Evolutionary conservation across 2,797 vertebrate species (phyloP), one percentile per base, ranked within the genome.

Genomic region (Hippopotamyrus pictus): DNA sequence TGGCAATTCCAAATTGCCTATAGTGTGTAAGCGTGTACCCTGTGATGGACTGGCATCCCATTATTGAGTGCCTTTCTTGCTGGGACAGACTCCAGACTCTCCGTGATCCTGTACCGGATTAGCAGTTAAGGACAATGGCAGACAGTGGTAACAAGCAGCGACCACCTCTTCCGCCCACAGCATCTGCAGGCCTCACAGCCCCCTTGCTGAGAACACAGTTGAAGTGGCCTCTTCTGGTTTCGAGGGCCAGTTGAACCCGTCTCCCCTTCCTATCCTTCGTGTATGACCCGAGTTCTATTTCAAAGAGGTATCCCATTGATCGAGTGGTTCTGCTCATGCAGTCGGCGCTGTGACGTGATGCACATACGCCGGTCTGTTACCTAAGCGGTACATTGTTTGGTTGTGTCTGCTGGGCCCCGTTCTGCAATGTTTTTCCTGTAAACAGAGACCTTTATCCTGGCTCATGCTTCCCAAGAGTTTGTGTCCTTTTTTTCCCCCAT

Each of bases 151-250:
- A 62, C 84, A 54, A 51, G 53, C 41, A 84, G 44, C 4, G 44
- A n/a, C 1, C 82, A 9, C 76, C 50, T 50, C 37, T n/a, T 14
- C 54, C 29, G n/a, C 57, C 88, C 57, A 62, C 59, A 44, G 88
- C 57, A 69, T 89, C 82, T 69, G 88, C 37, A 22, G 57, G 12
- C 46, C 29, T 33, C 86, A 46, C 59, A 33, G 48, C 62, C 84
- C 54, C 22, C 51, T 86, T 51, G 65, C 79, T n/a, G 82, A 57
- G 88, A 59, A 50, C 76, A 29, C 50, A 22, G 51, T n/a, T 83
- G 19, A 53, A 89, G 89, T 87, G 85, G 57, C 84, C 89, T 89
- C 84, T 87, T 46, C 48, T 53, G 62, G n/a, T 89, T 79, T 59
- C n/a, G 12, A 89, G 85, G 6, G 82, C 84, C 83, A 37, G 65